Conservation (phyloP, 53 echinoderm and acorn worm species). For the Paracentrotus lividus region DNA sequence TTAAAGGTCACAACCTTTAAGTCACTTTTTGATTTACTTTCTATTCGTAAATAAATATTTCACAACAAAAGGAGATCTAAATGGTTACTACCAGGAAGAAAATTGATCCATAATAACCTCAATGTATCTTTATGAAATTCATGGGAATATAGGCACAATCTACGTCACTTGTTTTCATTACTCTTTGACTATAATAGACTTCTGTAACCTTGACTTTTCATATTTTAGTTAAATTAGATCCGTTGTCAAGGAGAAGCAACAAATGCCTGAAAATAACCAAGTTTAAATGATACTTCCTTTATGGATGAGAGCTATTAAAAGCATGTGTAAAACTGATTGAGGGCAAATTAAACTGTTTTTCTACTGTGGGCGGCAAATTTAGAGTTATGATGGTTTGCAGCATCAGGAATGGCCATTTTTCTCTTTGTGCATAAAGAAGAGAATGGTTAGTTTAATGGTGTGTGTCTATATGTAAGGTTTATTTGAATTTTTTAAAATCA, state of each 20-base stretch:
- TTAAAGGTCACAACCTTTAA: no score
- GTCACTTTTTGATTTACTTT: no score
- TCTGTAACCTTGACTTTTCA: background rate
- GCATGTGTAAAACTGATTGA: background rate
- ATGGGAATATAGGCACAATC: background rate
- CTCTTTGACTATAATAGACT: background rate
- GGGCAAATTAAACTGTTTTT: background rate
- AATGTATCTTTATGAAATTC: background rate
- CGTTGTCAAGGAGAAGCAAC: background rate
- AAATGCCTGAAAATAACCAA: background rate
- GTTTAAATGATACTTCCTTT: background rate
- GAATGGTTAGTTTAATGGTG: no score
- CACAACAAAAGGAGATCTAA: no score
- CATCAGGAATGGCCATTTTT: no score
- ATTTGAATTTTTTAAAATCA: no score
- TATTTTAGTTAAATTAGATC: background rate
- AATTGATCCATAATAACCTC: background rate
- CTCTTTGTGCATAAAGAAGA: no score
- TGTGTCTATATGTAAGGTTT: no score
- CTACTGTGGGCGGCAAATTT: no score
- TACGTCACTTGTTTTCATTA: background rate
- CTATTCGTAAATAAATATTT: no score
- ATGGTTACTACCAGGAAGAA: no score
- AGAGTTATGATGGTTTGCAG: no score
- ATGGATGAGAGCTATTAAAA: background rate